phyloP scores from a whole-genome alignment of 1,140 invertebrate genomes.

The Orchesella cincta region DNA sequence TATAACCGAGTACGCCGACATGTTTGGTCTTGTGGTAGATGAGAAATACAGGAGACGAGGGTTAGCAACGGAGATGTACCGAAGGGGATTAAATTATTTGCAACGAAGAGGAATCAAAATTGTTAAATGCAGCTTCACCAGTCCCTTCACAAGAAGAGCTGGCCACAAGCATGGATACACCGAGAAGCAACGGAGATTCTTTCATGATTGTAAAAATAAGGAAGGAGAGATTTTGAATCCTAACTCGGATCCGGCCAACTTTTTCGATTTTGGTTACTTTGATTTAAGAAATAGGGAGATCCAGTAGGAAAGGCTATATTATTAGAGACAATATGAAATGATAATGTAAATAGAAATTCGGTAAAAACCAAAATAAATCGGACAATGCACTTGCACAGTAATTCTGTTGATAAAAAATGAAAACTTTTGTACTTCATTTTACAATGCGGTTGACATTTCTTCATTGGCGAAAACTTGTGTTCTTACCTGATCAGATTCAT shows the following conservation, averaged over 20 bases:
- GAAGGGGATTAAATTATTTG: background rate
- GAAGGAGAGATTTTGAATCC: conserved; percentile 21
- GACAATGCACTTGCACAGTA: too few species aligned
- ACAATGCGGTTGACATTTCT: too few species aligned
- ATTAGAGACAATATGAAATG: too few species aligned
- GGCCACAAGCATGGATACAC: conserved; percentile 7
- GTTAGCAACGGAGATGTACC: conserved; percentile 7
- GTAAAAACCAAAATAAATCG: too few species aligned
- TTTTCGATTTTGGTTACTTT: background rate
- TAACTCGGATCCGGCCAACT: background rate
- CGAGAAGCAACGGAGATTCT: background rate
- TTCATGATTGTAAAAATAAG: conserved; percentile 8
- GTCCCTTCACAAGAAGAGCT: background rate
- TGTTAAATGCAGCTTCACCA: background rate
- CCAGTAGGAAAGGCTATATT: too few species aligned
- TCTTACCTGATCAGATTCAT: too few species aligned
- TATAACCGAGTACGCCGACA: conserved; percentile 9
- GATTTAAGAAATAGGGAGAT: too few species aligned
- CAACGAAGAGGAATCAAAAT: background rate
- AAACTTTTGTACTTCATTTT: too few species aligned
- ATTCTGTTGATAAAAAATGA: too few species aligned
- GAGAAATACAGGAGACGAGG: background rate
- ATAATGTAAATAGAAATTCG: too few species aligned
- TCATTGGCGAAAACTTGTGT: too few species aligned
- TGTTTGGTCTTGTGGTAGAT: background rate